Percentiles rank a stretch among this genome's conserved stretches.
Evolutionary conservation across 2,888 invertebrate species (phyloP).

Genomic region (Trypoxylon attenuatum): DNA sequence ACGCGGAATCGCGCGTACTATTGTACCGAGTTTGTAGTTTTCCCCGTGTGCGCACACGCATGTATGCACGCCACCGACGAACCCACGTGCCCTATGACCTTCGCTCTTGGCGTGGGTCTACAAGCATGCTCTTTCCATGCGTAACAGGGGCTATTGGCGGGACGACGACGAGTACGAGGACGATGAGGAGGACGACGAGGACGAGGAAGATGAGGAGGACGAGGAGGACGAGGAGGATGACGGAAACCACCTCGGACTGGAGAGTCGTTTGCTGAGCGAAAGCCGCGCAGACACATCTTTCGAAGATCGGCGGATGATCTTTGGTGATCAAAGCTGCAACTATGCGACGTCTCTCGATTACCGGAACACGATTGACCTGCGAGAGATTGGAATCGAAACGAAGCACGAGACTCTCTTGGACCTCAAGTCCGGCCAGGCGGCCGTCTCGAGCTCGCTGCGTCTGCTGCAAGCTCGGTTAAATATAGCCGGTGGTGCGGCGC

Average conservation of each 20-base stretch:
- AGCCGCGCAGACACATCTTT: slow-evolving; percentile 73
- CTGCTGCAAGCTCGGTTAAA: slow-evolving; percentile 66
- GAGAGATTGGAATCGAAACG: slow-evolving; percentile 70
- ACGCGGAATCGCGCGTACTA: slow-evolving; percentile 5
- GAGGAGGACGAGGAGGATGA: not conserved
- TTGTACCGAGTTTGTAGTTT: not conserved
- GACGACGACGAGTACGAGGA: slow-evolving; percentile 67
- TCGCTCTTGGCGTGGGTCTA: not conserved
- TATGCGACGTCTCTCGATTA: slow-evolving; percentile 68
- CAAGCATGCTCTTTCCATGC: not conserved
- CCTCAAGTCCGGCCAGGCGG: slow-evolving; percentile 61
- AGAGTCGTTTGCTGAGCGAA: slow-evolving; percentile 75
- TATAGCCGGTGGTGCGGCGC: slow-evolving; percentile 64
- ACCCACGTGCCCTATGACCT: not conserved
- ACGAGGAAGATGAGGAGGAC: not conserved
- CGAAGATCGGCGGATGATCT: slow-evolving; percentile 66
- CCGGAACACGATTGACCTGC: slow-evolving; percentile 69
- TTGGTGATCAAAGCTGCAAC: slow-evolving; percentile 64
- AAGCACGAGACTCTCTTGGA: slow-evolving; percentile 64
- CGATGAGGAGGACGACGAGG: slow-evolving; percentile 61
- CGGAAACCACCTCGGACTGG: too few relatives aligned
- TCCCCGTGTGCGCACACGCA: not conserved
- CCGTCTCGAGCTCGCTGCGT: slow-evolving; percentile 59
- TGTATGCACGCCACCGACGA: not conserved
- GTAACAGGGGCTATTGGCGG: slow-evolving; percentile 57